A percentile compares a stretch with the other conserved stretches of the same genome.
phyloP scores from a whole-genome alignment of 2,888 invertebrate genomes.

The Deilephila porcellus region DNA sequence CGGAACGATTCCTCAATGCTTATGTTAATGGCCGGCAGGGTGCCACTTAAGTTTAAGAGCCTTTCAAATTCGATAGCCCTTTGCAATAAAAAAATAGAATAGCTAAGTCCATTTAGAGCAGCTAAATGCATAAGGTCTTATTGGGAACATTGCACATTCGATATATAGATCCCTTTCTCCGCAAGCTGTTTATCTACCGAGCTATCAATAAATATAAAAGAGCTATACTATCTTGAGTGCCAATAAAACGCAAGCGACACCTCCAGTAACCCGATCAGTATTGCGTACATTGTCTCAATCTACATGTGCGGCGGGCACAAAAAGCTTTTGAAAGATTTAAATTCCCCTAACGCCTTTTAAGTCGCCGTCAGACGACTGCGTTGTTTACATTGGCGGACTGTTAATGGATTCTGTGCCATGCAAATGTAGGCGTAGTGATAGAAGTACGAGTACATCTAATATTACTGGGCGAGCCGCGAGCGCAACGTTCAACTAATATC shows the following conservation, averaged over 20 bases:
- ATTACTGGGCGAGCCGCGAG: slow-evolving; percentile 36
- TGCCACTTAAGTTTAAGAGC: too few species aligned
- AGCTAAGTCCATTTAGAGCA: too few species aligned
- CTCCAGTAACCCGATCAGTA: slow-evolving; percentile 32
- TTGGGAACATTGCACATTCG: too few species aligned
- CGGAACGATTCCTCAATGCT: too few species aligned
- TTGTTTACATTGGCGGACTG: slow-evolving; percentile 65
- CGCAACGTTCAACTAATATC: slow-evolving; percentile 31
- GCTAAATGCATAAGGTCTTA: too few species aligned
- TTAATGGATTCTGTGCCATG: slow-evolving; percentile 68
- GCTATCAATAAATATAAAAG: too few species aligned
- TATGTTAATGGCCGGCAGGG: too few species aligned
- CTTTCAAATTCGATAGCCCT: too few species aligned
- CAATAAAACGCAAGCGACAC: slow-evolving; percentile 13
- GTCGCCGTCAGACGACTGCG: slow-evolving; percentile 60
- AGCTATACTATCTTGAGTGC: not conserved
- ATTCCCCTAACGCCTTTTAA: slow-evolving; percentile 65
- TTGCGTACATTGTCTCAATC: slow-evolving; percentile 51
- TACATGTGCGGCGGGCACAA: slow-evolving; percentile 54
- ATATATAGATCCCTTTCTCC: too few species aligned
- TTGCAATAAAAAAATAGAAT: too few species aligned
- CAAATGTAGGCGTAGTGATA: slow-evolving; percentile 56
- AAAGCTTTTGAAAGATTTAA: slow-evolving; percentile 53
- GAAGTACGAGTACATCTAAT: slow-evolving; percentile 52
- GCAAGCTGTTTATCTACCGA: too few species aligned